Evolutionary conservation across 2,113 vertebrate species (phyloP), one percentile per base, ranked within the genome.

Genomic region (Hylia prasina): DNA sequence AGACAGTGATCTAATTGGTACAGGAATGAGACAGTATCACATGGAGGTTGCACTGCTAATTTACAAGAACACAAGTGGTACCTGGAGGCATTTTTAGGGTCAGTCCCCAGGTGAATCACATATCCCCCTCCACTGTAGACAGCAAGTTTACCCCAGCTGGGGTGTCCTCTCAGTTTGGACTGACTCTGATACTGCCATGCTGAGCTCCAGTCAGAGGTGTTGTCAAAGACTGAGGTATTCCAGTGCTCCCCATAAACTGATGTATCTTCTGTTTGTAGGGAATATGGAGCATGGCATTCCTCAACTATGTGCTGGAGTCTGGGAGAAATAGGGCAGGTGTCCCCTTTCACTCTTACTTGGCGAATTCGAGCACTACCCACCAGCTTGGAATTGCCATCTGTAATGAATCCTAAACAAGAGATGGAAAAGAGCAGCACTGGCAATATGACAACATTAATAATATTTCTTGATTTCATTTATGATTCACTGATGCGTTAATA

Each of bases 351-450:
- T 93, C 99, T 98, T 73, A 99, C 97, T 97, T 99, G 99, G 45
- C 99, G 99, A 82, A 99, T 97, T 84, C 98, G 98, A 66, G 98
- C 98, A 21, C 98, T 98, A 23, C 99, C 99, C 69, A 99, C 98
- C 89, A 99, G 96, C 96, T 99, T 99, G 82, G 99, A 98, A 89
- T 99, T 99, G 93, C 99, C 99, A 82, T 99, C 99, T 40, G 99
- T 99, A 95, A 99, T 98, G 94, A 99, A 99, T 69, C 99, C 99
- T 99, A 61, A 65, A 70, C 5, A 65, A 68, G 75, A 87, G 68
- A 92, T 27, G 58, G 60, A 92, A 82, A 92, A 82, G 82, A 93
- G 72, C 86, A 87, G 57, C 42, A 48, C 39, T 92, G 60, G 84
- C 50, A 54, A 11, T 25, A 28, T n/a, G 21, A 40, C 19, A 83